Conservation (phyloP, 2,888 invertebrate genomes). For the Drosophila ustulata region DNA sequence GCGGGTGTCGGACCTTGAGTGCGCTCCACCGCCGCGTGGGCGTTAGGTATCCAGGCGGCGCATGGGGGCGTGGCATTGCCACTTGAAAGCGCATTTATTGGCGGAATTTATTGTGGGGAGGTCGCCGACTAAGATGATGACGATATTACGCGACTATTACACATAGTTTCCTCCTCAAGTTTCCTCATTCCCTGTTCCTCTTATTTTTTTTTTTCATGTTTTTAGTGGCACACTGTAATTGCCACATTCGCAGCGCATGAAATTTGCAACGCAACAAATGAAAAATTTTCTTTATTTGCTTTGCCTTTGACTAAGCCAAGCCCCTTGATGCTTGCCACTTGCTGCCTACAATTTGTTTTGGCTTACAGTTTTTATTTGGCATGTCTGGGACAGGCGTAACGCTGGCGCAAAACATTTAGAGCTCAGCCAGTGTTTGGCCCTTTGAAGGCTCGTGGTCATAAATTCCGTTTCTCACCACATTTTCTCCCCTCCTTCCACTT, state of each 20-base stretch:
- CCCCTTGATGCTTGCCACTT: not conserved
- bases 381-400: slow-evolving; percentile 39
- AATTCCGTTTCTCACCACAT: slow-evolving; percentile 82
- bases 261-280: slow-evolving; percentile 76
- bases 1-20: slow-evolving; percentile 33
- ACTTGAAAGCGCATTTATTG: slow-evolving; percentile 53
- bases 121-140: slow-evolving; percentile 44
- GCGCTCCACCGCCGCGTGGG: not conserved
- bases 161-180: slow-evolving; percentile 36
- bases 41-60: not conserved
- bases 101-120: slow-evolving; percentile 50
- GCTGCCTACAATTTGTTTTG: slow-evolving; percentile 42
- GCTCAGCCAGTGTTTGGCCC: slow-evolving; percentile 64
- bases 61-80: slow-evolving; percentile 42
- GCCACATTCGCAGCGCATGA: slow-evolving; percentile 65
- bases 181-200: not conserved
- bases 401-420: slow-evolving; percentile 59
- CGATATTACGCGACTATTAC: slow-evolving; percentile 54
- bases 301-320: slow-evolving; percentile 19
- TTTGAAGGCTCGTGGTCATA: slow-evolving; percentile 79
- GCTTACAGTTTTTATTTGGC: slow-evolving; percentile 54
- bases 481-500: slow-evolving; percentile 41
- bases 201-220: no score
- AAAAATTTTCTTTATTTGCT: slow-evolving; percentile 51
- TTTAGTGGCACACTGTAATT: slow-evolving; percentile 61